Percentiles rank a stretch among this genome's conserved stretches.
These are phyloP conservation scores for Phoeniculus purpureus DNA, from an alignment of 2,797 vertebrate species.

Conservation along the genomic window DNA sequence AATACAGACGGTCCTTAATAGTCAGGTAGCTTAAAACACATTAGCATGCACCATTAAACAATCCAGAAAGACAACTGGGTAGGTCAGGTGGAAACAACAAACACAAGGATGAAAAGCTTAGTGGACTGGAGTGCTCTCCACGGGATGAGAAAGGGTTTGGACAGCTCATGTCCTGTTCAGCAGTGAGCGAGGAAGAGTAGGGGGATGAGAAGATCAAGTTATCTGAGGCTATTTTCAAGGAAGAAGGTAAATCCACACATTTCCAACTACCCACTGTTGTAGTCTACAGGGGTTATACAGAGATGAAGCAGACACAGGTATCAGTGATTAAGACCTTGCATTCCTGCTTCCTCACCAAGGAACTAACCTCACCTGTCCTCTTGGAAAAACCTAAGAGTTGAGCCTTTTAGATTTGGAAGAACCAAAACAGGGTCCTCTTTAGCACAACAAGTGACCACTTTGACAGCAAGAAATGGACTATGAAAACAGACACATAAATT, in stretches of 20 bases:
- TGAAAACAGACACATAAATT: background rate
- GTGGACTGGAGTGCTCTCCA: background rate
- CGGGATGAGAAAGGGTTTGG: background rate
- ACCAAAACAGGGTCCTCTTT: background rate
- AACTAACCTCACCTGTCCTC: background rate
- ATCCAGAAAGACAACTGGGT: background rate
- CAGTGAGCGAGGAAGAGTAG: background rate
- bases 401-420: background rate
- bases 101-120: background rate
- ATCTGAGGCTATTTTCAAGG: background rate
- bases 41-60: background rate
- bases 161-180: background rate
- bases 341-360: background rate
- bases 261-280: background rate
- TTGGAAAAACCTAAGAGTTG: background rate
- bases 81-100: conserved; percentile 9
- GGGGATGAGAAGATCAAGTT: background rate
- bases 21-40: conserved; percentile 46
- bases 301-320: background rate
- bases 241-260: background rate
- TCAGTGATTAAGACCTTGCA: rapidly evolving
- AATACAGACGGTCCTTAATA: conserved; percentile 61
- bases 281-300: background rate
- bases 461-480: background rate
- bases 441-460: background rate